These are phyloP conservation scores for Beaufortia kweichowensis DNA, from an alignment of 2,113 vertebrate species.

Conservation along the genomic window DNA sequence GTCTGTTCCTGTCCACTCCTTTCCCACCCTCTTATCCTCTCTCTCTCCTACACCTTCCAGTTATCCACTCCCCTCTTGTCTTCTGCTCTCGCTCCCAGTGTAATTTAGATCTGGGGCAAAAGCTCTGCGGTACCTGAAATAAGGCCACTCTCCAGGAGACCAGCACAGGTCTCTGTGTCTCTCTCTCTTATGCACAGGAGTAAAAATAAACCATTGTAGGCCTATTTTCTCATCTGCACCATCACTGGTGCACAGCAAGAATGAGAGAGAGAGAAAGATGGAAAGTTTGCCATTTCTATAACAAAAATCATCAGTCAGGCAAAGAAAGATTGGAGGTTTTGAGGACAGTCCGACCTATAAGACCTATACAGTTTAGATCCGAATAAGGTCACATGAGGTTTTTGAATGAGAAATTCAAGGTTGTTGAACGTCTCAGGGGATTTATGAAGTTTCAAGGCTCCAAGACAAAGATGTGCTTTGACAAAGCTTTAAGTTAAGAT, in stretches of 20 bases:
- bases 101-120: slow-evolving; percentile 49
- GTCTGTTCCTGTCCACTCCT: slow-evolving; percentile 4
- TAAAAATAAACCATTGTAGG: slow-evolving; percentile 42
- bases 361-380: background rate
- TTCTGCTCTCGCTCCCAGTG: background rate
- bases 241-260: slow-evolving; percentile 28
- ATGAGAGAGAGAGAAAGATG: slow-evolving; percentile 4
- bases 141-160: slow-evolving; percentile 51
- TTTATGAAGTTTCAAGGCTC: background rate
- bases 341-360: no score
- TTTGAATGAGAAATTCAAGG: background rate
- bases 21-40: slow-evolving; percentile 2
- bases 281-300: background rate
- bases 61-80: background rate
- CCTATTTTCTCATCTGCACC: slow-evolving; percentile 35
- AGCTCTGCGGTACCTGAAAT: slow-evolving; percentile 51
- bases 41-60: background rate
- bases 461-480: background rate
- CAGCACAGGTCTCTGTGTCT: slow-evolving; percentile 40
- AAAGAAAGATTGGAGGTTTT: background rate
- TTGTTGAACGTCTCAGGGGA: background rate
- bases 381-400: background rate
- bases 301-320: background rate
- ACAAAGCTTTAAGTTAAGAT: slow-evolving; percentile 4
- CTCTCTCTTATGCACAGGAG: slow-evolving; percentile 39